Evolutionary conservation across 2,888 invertebrate genomes (phyloP).

Genomic region (Syritta pipiens): DNA sequence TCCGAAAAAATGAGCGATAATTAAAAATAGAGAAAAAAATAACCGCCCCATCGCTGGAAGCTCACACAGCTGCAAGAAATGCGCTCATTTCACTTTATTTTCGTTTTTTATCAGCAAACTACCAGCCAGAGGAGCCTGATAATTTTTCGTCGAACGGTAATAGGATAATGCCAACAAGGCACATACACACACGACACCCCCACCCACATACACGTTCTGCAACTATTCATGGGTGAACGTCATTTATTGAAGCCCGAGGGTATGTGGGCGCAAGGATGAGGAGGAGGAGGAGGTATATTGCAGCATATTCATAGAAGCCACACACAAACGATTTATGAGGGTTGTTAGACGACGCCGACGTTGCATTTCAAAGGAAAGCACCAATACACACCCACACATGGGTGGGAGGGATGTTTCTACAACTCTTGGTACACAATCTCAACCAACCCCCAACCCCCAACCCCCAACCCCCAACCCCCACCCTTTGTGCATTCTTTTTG

Average conservation of each 20-base stretch:
- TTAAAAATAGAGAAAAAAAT: too few relatives aligned
- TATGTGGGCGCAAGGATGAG: neutral
- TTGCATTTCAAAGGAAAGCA: slow-evolving; percentile 36
- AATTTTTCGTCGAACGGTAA: slow-evolving; percentile 11
- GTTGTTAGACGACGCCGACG: slow-evolving; percentile 34
- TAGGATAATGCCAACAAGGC: slow-evolving; percentile 21
- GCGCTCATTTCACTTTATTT: too few relatives aligned
- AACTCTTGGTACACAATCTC: slow-evolving; percentile 1
- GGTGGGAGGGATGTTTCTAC: neutral
- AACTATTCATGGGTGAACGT: slow-evolving; percentile 21
- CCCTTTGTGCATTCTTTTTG: neutral
- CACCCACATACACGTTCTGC: neutral
- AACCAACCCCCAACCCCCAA: neutral
- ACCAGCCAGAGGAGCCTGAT: neutral
- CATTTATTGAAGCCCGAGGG: slow-evolving; percentile 12
- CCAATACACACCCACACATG: neutral
- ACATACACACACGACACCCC: neutral
- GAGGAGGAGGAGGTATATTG: neutral
- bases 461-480: neutral
- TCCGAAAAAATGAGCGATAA: too few relatives aligned
- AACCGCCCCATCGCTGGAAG: too few relatives aligned
- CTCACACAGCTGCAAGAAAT: too few relatives aligned
- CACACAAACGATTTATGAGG: slow-evolving; percentile 26
- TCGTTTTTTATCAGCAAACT: too few relatives aligned
- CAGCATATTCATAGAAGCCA: neutral